These are phyloP conservation scores for Autographa gamma DNA, from an alignment of 2,888 invertebrate species.

Conservation along the genomic window DNA sequence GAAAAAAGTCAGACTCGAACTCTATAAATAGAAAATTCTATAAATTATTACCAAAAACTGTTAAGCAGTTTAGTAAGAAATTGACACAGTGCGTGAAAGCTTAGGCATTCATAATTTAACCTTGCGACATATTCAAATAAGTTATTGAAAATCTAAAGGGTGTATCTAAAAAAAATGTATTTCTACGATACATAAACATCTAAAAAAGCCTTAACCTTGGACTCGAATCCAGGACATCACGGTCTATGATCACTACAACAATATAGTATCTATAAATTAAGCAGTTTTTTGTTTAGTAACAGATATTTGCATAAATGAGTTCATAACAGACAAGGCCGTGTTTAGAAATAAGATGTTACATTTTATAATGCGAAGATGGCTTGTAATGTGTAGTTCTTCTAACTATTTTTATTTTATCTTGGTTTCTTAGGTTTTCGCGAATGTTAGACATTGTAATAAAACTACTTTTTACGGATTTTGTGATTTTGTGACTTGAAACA, in stretches of 20 bases:
- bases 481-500: too few species aligned
- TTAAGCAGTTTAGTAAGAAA: too few species aligned
- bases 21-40: too few species aligned
- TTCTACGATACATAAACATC: background rate
- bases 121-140: too few species aligned
- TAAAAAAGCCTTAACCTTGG: background rate
- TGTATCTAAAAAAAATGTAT: background rate
- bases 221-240: constrained; percentile 1
- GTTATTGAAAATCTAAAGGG: background rate
- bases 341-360: constrained; percentile 2
- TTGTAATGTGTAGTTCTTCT: background rate
- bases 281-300: background rate
- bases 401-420: too few species aligned
- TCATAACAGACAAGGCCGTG: constrained; percentile 2
- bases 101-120: too few species aligned
- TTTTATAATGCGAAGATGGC: background rate
- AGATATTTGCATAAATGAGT: constrained; percentile 3
- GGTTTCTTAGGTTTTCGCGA: too few species aligned
- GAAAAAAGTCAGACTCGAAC: too few species aligned
- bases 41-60: too few species aligned
- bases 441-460: too few species aligned
- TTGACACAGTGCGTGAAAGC: too few species aligned
- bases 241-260: constrained; percentile 1
- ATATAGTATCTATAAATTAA: background rate
- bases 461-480: too few species aligned